Evolutionary conservation across 2,888 invertebrate species (phyloP), one percentile per base, ranked within the genome.

Genomic region (Catocala sponsa): DNA sequence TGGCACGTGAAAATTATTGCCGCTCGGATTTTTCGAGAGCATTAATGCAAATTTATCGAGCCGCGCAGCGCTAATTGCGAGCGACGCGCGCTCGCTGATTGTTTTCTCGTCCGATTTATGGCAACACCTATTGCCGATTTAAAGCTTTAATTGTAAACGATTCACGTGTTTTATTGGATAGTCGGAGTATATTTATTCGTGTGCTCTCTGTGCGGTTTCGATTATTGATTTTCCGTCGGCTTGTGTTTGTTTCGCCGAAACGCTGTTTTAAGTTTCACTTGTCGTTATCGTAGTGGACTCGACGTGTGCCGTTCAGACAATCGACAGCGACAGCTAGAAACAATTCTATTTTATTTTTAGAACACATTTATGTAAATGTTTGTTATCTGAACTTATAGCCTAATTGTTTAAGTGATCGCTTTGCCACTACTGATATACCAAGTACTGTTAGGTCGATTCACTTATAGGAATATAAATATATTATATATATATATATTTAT

Each of bases 121-220:
- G 93, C 94, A 94, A 94, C 94, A 94, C 94, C 94, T 94, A 94
- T 94, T 92, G 94, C 94, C 94, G 94, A 94, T 94, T 94, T 94
- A 94, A 94, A 91, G 94, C 91, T 91, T 94, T 94, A 94, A 94
- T 94, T 94, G 94, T 93, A 92, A 94, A 92, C 94, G 92, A 92
- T 94, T 91, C 91, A 85, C 89, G 91, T 94, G 94, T 91, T 94
- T 94, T 94, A 94, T 94, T 93, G 94, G 93, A 94, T 94, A 94
- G 94, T 92, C 91, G 79, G 82, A 67, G 88, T 82, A 88, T 92
- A 92, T 94, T 94, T 93, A 93, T 94, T 90, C 86, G 88, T 85
- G 81, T 87, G 87, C 88, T 85, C 87, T 85, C 82, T 82, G 78
- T 91, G 92, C 82, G 93, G 92, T 91, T 88, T 83, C 87, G 84